Percentiles rank a stretch among this genome's conserved stretches.
These are phyloP conservation scores for Chelonus insularis DNA, from an alignment of 1,140 invertebrate species.

Conservation along the genomic window DNA sequence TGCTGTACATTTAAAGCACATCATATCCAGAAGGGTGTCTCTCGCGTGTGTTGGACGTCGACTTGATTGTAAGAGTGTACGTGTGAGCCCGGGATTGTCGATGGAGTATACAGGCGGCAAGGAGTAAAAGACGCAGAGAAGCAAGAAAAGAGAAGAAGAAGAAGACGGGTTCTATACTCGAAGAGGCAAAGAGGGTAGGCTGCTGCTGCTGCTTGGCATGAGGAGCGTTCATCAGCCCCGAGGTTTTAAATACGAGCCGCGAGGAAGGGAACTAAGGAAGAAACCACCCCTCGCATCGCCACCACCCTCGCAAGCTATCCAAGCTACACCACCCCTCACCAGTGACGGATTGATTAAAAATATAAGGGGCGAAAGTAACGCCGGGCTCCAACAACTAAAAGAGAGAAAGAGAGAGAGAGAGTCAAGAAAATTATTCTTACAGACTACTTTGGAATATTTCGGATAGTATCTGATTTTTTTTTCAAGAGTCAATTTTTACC, in stretches of 20 bases:
- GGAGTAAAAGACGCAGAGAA: slow-evolving; percentile 18
- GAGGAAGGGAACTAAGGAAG: slow-evolving; percentile 54
- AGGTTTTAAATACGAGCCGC: slow-evolving; percentile 60
- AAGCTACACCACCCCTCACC: slow-evolving; percentile 35
- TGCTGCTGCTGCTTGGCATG: slow-evolving; percentile 52
- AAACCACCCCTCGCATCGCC: slow-evolving; percentile 44
- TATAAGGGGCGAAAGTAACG: slow-evolving; percentile 55
- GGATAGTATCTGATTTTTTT: too few relatives aligned
- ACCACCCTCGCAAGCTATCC: not conserved
- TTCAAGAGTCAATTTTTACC: too few relatives aligned
- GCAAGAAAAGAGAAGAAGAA: slow-evolving; percentile 19
- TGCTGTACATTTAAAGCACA: slow-evolving; percentile 27
- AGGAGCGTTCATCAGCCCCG: slow-evolving; percentile 62
- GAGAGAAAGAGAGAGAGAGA: too few relatives aligned
- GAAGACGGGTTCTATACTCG: slow-evolving; percentile 5
- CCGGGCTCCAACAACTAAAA: slow-evolving; percentile 41
- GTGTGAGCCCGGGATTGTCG: slow-evolving; percentile 16
- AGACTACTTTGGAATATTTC: not conserved
- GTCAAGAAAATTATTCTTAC: slow-evolving; percentile 33
- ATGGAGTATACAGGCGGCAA: not conserved
- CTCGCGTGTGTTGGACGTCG: slow-evolving; percentile 11
- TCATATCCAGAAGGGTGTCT: slow-evolving; percentile 5
- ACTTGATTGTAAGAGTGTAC: slow-evolving; percentile 7
- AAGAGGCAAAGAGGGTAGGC: slow-evolving; percentile 30
- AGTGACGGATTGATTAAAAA: slow-evolving; percentile 60